Evolutionary conservation across 92 coral and sea anemone genomes (phyloP).

Genomic region (Umimayanthus kanabou): DNA sequence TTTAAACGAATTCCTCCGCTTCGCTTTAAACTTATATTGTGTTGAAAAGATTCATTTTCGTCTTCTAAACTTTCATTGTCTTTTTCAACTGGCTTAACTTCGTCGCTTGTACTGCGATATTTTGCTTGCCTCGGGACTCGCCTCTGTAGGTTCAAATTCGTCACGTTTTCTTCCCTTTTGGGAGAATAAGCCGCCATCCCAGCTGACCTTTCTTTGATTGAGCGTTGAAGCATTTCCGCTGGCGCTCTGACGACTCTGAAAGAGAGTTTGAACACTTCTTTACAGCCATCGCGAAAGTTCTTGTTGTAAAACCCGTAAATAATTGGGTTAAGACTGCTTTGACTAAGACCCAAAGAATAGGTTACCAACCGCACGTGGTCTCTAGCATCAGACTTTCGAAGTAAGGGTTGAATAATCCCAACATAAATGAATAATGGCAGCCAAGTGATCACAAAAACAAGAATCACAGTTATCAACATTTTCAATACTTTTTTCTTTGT

Average conservation of each 20-base stretch:
- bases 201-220: background rate
- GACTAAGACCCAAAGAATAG: constrained; percentile 72
- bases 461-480: constrained; percentile 81
- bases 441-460: constrained; percentile 81
- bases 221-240: constrained; percentile 16
- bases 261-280: constrained; percentile 57
- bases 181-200: constrained; percentile 29
- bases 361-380: constrained; percentile 68
- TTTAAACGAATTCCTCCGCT: constrained; percentile 25
- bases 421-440: constrained; percentile 73
- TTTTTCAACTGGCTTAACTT: background rate
- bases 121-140: background rate
- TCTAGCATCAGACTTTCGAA: constrained; percentile 46
- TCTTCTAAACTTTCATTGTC: constrained; percentile 11
- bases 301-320: constrained; percentile 80
- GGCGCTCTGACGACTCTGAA: constrained; percentile 43
- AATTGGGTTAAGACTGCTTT: constrained; percentile 76
- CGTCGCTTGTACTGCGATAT: constrained; percentile 2
- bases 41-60: background rate
- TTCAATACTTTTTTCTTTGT: constrained; percentile 81
- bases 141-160: constrained; percentile 1
- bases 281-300: constrained; percentile 79
- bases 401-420: constrained; percentile 62
- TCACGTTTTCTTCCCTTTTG: background rate
- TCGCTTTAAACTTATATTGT: constrained; percentile 6